Percentiles rank a stretch among this genome's conserved stretches.
These are phyloP conservation scores for Nematolebias whitei DNA, from an alignment of 2,113 vertebrate species.

Conservation along the genomic window DNA sequence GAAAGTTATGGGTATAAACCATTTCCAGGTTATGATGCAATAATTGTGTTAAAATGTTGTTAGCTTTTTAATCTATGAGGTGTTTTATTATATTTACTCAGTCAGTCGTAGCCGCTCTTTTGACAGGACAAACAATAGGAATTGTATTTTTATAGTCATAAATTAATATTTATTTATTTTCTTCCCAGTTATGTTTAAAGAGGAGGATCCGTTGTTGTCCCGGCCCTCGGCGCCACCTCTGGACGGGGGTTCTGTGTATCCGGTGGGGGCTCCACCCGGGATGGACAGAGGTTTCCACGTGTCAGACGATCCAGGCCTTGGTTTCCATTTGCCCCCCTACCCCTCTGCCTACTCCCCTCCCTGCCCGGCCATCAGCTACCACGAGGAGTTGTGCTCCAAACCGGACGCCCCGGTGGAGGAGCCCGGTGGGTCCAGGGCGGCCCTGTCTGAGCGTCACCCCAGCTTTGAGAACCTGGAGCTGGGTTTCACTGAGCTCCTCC, in stretches of 20 bases:
- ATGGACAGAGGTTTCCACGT: conserved; percentile 53
- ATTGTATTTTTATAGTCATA: too few relatives aligned
- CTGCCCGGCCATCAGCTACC: conserved; percentile 66
- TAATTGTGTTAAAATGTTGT: too few relatives aligned
- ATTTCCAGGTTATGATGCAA: too few relatives aligned
- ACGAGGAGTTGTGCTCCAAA: conserved; percentile 76
- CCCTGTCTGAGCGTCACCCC: conserved; percentile 72
- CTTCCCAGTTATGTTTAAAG: conserved; percentile 83
- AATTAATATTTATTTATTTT: too few relatives aligned
- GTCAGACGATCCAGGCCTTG: conserved; percentile 63
- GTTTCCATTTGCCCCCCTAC: conserved; percentile 75
- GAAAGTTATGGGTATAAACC: too few relatives aligned
- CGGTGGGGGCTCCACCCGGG: conserved; percentile 42
- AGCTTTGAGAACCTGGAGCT: conserved; percentile 82
- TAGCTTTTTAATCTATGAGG: too few relatives aligned
- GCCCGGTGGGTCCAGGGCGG: conserved; percentile 49
- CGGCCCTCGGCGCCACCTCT: conserved; percentile 66
- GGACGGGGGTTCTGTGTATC: conserved; percentile 61
- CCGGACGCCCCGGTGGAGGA: conserved; percentile 67
- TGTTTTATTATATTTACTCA: too few relatives aligned
- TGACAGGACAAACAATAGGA: too few relatives aligned
- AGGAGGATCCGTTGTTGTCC: conserved; percentile 76
- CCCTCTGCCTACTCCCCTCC: conserved; percentile 71
- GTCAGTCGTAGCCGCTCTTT: too few relatives aligned
- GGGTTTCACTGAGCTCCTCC: conserved; percentile 83